Percentiles rank a stretch among this genome's conserved stretches.
These are phyloP conservation scores for Ariopsis seemanni DNA, from an alignment of 2,113 vertebrate genomes.

Conservation along the genomic window DNA sequence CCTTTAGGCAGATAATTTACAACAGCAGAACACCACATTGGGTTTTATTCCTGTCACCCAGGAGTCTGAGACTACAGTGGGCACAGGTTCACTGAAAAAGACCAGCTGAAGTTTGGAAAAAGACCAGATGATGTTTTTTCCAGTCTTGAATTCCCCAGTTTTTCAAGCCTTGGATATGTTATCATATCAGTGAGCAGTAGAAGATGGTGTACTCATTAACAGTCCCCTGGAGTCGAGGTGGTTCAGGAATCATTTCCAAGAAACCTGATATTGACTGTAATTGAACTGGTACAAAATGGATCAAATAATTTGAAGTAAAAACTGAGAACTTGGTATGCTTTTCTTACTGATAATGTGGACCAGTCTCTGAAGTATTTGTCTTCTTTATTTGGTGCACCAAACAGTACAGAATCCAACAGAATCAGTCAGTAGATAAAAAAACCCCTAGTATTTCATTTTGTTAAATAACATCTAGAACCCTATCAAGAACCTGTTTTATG, in stretches of 20 bases:
- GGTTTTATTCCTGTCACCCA: not conserved
- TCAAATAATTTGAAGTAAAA: not conserved
- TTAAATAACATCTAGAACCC: not conserved
- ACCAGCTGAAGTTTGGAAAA: not conserved
- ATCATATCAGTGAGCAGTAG: not conserved
- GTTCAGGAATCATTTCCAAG: not conserved
- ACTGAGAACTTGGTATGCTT: not conserved
- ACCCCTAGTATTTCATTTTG: not conserved
- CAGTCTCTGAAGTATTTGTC: not conserved
- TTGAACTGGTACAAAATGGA: not conserved
- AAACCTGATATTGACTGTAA: not conserved
- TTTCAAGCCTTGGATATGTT: not conserved
- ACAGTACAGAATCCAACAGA: not conserved
- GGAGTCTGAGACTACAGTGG: not conserved
- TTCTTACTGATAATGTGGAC: not conserved
- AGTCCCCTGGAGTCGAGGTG: not conserved
- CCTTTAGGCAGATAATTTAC: not conserved
- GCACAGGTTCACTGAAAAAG: not conserved
- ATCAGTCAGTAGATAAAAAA: not conserved
- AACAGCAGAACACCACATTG: not conserved
- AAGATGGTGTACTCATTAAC: not conserved
- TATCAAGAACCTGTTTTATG: constrained; percentile 21
- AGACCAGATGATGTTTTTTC: not conserved
- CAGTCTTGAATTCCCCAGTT: not conserved
- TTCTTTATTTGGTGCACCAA: constrained; percentile 3